Evolutionary conservation across 2,113 vertebrate species (phyloP), one percentile per base, ranked within the genome.

Genomic region (Rynchops niger): DNA sequence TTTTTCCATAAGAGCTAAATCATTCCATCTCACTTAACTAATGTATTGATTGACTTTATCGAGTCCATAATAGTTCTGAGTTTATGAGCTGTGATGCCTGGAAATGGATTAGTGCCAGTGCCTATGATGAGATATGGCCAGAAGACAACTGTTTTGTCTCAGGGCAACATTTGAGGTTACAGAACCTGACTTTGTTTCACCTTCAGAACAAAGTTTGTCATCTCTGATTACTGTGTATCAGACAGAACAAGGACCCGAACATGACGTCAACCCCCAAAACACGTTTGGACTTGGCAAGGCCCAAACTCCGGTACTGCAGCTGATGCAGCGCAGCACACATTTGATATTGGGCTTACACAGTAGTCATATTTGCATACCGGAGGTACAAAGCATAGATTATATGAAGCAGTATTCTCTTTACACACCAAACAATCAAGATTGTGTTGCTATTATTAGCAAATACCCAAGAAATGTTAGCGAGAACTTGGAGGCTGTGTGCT

Each of bases 1-100:
- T 45, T 50, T 79, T 36, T 4, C 26, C n/a, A 23, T 50, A 67
- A 62, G 74, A 95, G 82, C 67, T 92, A 93, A 94, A 97, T 95
- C 79, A 94, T 97, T 97, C 95, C 88, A 86, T 96, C 94, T 95
- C 85, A 88, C 76, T 97, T 97, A 92, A 92, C 95, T 92, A 97
- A 96, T 94, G 73, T 82, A 97, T 96, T 45, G 90, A 97, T 80
- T 86, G 82, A 88, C 71, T 95, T 97, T 95, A 93, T 96, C 0
- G 67, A 95, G 88, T 94, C 85, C 63, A 13, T 97, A 95, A 92
- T 86, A 92, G 94, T 92, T 95, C 90, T 92, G 90, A 94, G 67
- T 95, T 96, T 94, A 93, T 96, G 91, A 96, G 88, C 95, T 95
- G 93, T 93, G 88, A 88, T 90, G 88, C 88, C 90, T 95, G 86